Conservation (phyloP, 2,113 vertebrate species). For the Burhinus oedicnemus region DNA sequence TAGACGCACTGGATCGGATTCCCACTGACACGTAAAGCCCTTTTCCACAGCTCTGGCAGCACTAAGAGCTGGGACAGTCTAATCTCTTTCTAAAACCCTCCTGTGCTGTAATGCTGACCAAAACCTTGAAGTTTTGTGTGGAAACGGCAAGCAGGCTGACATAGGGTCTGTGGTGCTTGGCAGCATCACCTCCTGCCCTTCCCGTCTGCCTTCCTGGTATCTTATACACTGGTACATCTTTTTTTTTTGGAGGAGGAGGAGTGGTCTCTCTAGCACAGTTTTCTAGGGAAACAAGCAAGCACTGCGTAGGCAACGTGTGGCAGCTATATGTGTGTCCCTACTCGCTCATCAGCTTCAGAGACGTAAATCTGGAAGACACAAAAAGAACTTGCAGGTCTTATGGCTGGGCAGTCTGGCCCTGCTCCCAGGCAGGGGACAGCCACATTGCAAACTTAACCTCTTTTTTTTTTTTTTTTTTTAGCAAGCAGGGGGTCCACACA, state of each 20-base stretch:
- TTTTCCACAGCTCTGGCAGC: background rate
- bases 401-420: background rate
- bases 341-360: background rate
- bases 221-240: rapidly evolving
- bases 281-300: background rate
- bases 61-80: conserved; percentile 5
- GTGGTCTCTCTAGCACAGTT: background rate
- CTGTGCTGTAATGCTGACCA: background rate
- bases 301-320: rapidly evolving
- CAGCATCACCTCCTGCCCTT: background rate
- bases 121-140: background rate
- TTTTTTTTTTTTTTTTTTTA: background rate
- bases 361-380: background rate
- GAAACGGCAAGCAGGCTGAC: rapidly evolving
- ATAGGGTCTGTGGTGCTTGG: background rate
- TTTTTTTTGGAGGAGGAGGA: background rate
- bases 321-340: rapidly evolving
- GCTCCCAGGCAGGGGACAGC: background rate
- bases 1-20: background rate
- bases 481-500: background rate
- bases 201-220: background rate
- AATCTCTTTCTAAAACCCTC: background rate
- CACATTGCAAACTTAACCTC: rapidly evolving
- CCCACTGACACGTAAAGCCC: background rate
- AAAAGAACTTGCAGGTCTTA: background rate